Base-by-base conservation (phyloP, 2,113 vertebrate species). In the Ariopsis seemanni region DNA sequence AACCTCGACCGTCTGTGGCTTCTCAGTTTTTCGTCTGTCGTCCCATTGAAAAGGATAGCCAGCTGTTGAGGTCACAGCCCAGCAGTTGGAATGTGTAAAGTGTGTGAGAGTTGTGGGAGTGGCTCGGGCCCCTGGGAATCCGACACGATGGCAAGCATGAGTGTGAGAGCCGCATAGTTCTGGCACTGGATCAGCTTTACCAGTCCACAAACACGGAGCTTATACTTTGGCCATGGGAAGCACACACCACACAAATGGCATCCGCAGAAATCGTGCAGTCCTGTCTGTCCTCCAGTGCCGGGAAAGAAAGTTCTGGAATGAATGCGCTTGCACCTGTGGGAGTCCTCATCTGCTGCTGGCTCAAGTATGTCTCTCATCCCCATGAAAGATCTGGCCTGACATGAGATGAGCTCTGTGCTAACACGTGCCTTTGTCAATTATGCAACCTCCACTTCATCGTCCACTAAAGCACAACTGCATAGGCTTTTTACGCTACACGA, bases 1-100 rank as follows among this genome's bases (percentile, higher is more conserved):
- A 78, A 50, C 63, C 12, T 50, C 69, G 18, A 34, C 65, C 58
- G 74, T 79, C 82, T 53, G 74, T 62, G 53, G 34, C 22, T 65
- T 79, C 58, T 42, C 53, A 6, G 52, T 52, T 87, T 48, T 78
- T 8, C 87, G 55, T 88, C 87, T 86, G 90, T 89, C 62, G 85
- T 89, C 55, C 90, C 88, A 63, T 58, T 85, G 89, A 87, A 83
- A 90, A 87, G 89, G 85, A 48, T 11, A 89, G 92, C 92, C 95
- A 95, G 94, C 94, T 95, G 95, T 95, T 91, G 90, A 86, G 89
- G 93, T 93, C 92, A 93, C 93, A 82, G 94, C 94, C 93, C 89
- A 89, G 90, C 91, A 89, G 91, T 25, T 88, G 91, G 93, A 94
- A 94, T 94, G 93, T 94, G 91, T 93, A 92, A 93, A 90, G 89